phyloP scores from a whole-genome alignment of 2,113 vertebrate genomes.

The Mus spicilegus region DNA sequence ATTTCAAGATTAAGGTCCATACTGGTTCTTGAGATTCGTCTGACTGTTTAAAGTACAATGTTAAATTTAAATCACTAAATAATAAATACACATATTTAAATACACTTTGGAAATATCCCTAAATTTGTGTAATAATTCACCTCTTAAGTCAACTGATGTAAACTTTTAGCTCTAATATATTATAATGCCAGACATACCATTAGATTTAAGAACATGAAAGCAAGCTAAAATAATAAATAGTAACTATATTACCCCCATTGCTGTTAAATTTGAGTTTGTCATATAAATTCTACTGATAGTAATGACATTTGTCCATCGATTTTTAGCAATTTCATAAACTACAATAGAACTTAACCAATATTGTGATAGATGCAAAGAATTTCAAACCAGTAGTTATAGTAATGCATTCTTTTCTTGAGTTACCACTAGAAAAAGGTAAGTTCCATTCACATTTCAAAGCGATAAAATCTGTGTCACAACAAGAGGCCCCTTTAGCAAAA shows the following conservation, averaged over 20 bases:
- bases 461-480: constrained; percentile 7
- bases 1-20: neutral
- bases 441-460: neutral
- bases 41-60: neutral
- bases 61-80: neutral
- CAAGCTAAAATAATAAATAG: neutral
- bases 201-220: neutral
- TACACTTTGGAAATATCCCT: neutral
- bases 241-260: neutral
- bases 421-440: neutral
- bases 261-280: neutral
- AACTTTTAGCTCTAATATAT: constrained; percentile 7
- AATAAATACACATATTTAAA: neutral
- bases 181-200: neutral
- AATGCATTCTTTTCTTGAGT: neutral
- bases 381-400: constrained; percentile 62
- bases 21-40: neutral
- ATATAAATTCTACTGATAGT: neutral
- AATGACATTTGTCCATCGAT: neutral
- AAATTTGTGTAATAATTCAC: neutral
- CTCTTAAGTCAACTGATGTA: neutral
- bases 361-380: neutral
- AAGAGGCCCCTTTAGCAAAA: constrained; percentile 55
- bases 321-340: neutral
- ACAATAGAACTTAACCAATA: neutral